Conservation (phyloP, 2,888 invertebrate species). For the Yponomeuta evonymella region DNA sequence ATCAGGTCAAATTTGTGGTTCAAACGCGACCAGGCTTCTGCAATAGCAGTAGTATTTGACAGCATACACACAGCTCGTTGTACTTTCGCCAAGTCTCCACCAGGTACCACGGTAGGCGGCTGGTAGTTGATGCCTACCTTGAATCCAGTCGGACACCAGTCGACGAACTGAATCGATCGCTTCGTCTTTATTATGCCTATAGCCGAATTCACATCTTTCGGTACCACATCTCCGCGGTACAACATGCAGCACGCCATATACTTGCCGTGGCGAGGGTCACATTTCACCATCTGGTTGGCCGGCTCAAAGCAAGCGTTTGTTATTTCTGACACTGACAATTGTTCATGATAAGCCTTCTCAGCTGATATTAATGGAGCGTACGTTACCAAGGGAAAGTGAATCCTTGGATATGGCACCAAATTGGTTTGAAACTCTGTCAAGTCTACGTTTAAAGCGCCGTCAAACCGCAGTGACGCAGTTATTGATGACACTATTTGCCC, state of each 20-base stretch:
- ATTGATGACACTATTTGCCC: constrained; percentile 91
- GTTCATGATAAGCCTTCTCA: constrained; percentile 94
- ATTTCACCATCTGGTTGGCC: constrained; percentile 90
- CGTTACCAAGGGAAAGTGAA: constrained; percentile 91
- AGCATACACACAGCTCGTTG: constrained; percentile 97
- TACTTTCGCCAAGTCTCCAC: constrained; percentile 93
- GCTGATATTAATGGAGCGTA: constrained; percentile 95
- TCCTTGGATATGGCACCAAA: constrained; percentile 90
- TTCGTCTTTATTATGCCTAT: constrained; percentile 96
- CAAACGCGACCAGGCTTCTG: constrained; percentile 92
- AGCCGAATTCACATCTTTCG: constrained; percentile 95
- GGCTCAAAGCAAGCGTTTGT: constrained; percentile 97
- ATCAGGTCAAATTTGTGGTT: constrained; percentile 97
- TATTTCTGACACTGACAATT: constrained; percentile 92
- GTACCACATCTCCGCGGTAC: constrained; percentile 95
- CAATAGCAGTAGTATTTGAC: constrained; percentile 94
- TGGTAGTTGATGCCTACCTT: constrained; percentile 88
- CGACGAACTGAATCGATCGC: constrained; percentile 94
- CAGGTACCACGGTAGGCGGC: constrained; percentile 87
- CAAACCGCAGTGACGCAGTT: constrained; percentile 88
- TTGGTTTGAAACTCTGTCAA: constrained; percentile 96
- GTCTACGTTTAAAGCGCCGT: constrained; percentile 93
- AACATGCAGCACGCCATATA: constrained; percentile 96
- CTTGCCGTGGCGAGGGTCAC: constrained; percentile 87
- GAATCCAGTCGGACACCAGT: constrained; percentile 90